These are phyloP conservation scores for Lycaena phlaeas DNA, from an alignment of 2,888 invertebrate genomes.

Conservation along the genomic window DNA sequence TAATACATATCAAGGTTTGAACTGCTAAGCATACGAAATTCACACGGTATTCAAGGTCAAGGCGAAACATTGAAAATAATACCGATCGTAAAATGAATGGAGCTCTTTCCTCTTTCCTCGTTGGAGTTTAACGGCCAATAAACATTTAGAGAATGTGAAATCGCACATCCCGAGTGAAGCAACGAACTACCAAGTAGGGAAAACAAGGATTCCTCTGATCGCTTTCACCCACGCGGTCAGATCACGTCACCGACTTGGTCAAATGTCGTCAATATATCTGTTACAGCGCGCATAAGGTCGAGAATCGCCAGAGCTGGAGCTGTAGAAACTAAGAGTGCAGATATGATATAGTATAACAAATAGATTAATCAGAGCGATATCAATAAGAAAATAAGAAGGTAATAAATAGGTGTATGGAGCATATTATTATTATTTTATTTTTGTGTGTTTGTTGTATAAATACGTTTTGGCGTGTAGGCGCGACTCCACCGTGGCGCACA, in stretches of 20 bases:
- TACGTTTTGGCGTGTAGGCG: too few relatives aligned
- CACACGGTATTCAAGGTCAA: conserved; percentile 6
- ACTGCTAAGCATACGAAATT: conserved; percentile 6
- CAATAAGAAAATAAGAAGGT: too few relatives aligned
- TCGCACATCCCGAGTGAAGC: conserved; percentile 25
- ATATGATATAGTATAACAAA: too few relatives aligned
- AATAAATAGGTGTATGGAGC: too few relatives aligned
- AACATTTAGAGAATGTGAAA: conserved; percentile 20
- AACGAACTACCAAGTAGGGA: conserved; percentile 33
- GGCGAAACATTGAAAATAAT: not conserved
- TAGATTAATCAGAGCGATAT: too few relatives aligned
- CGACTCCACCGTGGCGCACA: too few relatives aligned
- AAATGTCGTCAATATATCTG: conserved; percentile 20
- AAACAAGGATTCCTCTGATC: conserved; percentile 27
- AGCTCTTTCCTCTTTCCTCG: conserved; percentile 7
- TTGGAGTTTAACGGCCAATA: conserved; percentile 12
- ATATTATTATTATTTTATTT: too few relatives aligned
- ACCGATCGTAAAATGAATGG: not conserved
- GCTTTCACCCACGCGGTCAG: conserved; percentile 41
- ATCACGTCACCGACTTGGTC: conserved; percentile 16
- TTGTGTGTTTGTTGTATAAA: too few relatives aligned
- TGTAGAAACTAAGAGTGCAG: too few relatives aligned
- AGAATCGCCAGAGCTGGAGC: not conserved
- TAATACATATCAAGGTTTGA: not conserved
- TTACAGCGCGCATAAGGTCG: not conserved